Evolutionary conservation across 2,888 invertebrate species (phyloP).

Genomic region (Coremacera marginata): DNA sequence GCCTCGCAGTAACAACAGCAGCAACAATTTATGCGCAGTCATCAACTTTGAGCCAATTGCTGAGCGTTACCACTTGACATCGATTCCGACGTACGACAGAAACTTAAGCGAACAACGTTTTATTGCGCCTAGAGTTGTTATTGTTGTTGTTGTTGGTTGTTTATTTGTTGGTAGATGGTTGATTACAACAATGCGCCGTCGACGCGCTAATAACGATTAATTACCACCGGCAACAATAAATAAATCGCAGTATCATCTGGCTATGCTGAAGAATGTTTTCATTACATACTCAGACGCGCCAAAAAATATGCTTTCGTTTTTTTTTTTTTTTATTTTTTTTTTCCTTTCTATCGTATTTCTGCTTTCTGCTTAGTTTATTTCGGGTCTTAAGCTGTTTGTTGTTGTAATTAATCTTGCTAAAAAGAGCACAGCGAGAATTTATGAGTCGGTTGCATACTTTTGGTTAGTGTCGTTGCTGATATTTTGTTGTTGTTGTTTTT

Average conservation of each 20-base stretch:
- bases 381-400: conserved; percentile 30
- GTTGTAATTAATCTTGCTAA: conserved; percentile 63
- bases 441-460: conserved; percentile 48
- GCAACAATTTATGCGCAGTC: conserved; percentile 38
- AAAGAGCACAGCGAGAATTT: conserved; percentile 61
- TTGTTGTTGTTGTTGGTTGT: not conserved
- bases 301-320: not conserved
- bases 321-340: not conserved
- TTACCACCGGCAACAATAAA: conserved; percentile 36
- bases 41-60: conserved; percentile 36
- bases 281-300: not conserved
- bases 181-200: not conserved
- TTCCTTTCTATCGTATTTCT: not conserved
- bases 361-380: not conserved
- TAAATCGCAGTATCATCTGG: conserved; percentile 12
- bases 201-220: conserved; percentile 44
- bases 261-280: not conserved
- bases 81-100: not conserved
- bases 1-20: not conserved
- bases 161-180: not conserved
- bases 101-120: not conserved
- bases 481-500: not conserved
- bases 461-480: not conserved
- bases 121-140: not conserved
- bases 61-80: conserved; percentile 36